Evolutionary conservation across 2,888 invertebrate species (phyloP).

Genomic region (Ceratothoa steindachneri): DNA sequence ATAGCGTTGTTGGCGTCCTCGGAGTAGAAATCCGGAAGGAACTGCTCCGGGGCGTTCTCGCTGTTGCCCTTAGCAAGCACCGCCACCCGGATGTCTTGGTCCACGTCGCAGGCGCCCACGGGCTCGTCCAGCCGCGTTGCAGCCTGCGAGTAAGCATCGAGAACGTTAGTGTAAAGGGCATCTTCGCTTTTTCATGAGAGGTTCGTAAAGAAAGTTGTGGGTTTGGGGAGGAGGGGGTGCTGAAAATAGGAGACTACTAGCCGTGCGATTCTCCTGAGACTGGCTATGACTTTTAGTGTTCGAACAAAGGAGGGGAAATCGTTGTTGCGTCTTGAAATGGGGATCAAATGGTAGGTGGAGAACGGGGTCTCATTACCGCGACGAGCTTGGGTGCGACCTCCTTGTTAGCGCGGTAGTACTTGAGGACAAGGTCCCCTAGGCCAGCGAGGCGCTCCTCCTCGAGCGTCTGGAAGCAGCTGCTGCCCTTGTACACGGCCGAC

Average conservation of each 20-base stretch:
- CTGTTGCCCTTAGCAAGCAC: conserved; percentile 65
- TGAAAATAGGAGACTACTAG: too few species aligned
- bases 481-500: conserved; percentile 78
- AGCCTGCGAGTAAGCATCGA: conserved; percentile 64
- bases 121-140: conserved; percentile 67
- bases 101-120: conserved; percentile 60
- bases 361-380: conserved; percentile 50
- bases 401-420: conserved; percentile 59
- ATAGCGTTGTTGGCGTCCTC: conserved; percentile 89
- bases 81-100: conserved; percentile 64
- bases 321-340: too few species aligned
- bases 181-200: too few species aligned
- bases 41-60: conserved; percentile 70
- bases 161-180: too few species aligned
- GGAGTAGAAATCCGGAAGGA: conserved; percentile 89
- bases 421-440: conserved; percentile 65
- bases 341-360: not conserved
- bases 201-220: too few species aligned
- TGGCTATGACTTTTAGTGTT: too few species aligned
- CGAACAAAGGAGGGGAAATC: too few species aligned
- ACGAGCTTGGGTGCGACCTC: conserved; percentile 70
- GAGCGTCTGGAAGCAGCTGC: conserved; percentile 76
- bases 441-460: conserved; percentile 84
- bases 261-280: too few species aligned
- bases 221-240: too few species aligned